Evolutionary conservation across 2,797 vertebrate species (phyloP).

Genomic region (Lophotriccus pileatus): DNA sequence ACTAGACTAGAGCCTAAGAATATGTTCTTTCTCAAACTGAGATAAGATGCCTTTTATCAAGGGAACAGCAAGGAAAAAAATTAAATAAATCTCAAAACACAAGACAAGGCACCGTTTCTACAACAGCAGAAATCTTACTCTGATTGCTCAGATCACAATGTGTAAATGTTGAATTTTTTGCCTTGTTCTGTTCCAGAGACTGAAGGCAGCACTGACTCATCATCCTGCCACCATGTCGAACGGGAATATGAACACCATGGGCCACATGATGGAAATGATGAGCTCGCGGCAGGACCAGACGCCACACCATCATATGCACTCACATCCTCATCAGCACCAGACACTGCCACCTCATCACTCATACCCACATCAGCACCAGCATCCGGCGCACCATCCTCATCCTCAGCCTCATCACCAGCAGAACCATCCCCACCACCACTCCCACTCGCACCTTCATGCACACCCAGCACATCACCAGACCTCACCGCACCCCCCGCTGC

Average conservation of each 20-base stretch:
- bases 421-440: conserved; percentile 86
- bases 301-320: conserved; percentile 88
- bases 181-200: conserved; percentile 83
- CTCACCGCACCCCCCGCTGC: conserved; percentile 91
- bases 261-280: conserved; percentile 99
- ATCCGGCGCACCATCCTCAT: conserved; percentile 82
- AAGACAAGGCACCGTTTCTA: not conserved
- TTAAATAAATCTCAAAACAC: not conserved
- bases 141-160: not conserved
- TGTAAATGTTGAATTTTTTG: conserved; percentile 12
- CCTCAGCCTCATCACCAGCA: conserved; percentile 87
- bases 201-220: conserved; percentile 96
- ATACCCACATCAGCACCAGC: conserved; percentile 91
- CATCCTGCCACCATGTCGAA: conserved; percentile 93
- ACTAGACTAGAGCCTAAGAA: not conserved
- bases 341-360: conserved; percentile 90
- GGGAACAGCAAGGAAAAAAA: not conserved
- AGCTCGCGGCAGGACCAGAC: conserved; percentile 92
- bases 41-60: conserved; percentile 11
- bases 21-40: not conserved
- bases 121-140: not conserved
- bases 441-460: conserved; percentile 89
- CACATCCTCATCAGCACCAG: conserved; percentile 90
- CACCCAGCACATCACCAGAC: conserved; percentile 90
- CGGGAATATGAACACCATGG: conserved; percentile 98